Evolutionary conservation across 2,113 vertebrate genomes (phyloP), one percentile per base, ranked within the genome.

Genomic region (Ophiodon elongatus): DNA sequence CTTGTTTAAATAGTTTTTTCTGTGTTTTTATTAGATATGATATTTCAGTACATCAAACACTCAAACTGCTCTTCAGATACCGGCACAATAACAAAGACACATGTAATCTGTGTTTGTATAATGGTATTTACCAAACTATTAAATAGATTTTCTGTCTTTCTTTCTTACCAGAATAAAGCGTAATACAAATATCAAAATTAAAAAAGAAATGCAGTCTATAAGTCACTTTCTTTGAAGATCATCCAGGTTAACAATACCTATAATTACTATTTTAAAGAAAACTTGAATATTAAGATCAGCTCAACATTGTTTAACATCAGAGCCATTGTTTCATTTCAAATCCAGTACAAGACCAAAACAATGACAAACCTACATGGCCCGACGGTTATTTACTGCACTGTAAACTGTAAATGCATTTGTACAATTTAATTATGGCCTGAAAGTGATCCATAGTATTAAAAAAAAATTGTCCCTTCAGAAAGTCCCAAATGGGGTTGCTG

Each of bases 401-500:
- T 54, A 33, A 67, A 63, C 19, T 68, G 41, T 60, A 35, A 85
- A 85, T 45, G n/a, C 23, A 85, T 88, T 83, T 85, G 43, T 77
- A 82, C 64, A 60, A 59, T 57, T 74, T 64, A 50, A 73, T 78
- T 78, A 74, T 29, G 60, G 23, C 60, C 45, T 72, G n/a, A 66
- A 88, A 74, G 77, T 80, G 7, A 83, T 84, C 76, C 47, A 80
- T 69, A 81, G 29, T 66, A 76, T 43, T 86, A 50, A 47, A 84
- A 85, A 41, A 35, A 13, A 7, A 64, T 57, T 67, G 63, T 80
- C 23, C 59, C 64, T 64, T 71, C 41, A 77, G 43, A 74, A 57
- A 65, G 21, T 64, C 68, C 17, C 54, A 9, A 52, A 37, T 15
- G 15, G 31, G 72, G 41, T 47, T 52, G 67, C 35, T 60, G 2